These are phyloP conservation scores for Leptopilina clavipes DNA, from an alignment of 1,140 invertebrate species.

Conservation along the genomic window DNA sequence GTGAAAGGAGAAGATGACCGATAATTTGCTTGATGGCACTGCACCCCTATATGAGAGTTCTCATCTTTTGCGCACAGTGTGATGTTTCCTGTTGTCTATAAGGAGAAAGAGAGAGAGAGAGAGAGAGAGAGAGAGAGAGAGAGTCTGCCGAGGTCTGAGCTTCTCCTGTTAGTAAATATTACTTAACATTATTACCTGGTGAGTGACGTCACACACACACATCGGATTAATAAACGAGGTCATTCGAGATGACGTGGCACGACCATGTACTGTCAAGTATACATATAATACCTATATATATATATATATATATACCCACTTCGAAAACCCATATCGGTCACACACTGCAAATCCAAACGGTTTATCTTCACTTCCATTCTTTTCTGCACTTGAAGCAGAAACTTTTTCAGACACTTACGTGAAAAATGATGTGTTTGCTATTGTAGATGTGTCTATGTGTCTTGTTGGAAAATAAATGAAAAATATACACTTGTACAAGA, in stretches of 20 bases:
- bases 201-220: slow-evolving; percentile 50
- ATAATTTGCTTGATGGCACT: slow-evolving; percentile 58
- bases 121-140: too few relatives aligned
- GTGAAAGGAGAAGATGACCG: not conserved
- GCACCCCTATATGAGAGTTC: slow-evolving; percentile 44
- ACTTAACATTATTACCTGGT: slow-evolving; percentile 60
- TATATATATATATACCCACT: not conserved
- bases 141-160: not conserved
- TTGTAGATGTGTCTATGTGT: not conserved
- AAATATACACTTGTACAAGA: too few relatives aligned
- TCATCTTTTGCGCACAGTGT: not conserved
- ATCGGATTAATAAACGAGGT: slow-evolving; percentile 50
- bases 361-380: not conserved
- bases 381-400: not conserved
- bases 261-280: not conserved
- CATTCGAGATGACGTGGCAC: slow-evolving; percentile 11
- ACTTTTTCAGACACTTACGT: too few relatives aligned
- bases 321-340: slow-evolving; percentile 21
- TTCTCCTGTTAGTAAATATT: slow-evolving; percentile 56
- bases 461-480: not conserved
- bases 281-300: not conserved
- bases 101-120: too few relatives aligned
- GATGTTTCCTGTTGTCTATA: too few relatives aligned
- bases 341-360: not conserved
- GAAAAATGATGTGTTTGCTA: too few relatives aligned